Evolutionary conservation across 92 coral and sea anemone species (phyloP), one percentile per base, ranked within the genome.

Genomic region (Zoanthus solanderi): DNA sequence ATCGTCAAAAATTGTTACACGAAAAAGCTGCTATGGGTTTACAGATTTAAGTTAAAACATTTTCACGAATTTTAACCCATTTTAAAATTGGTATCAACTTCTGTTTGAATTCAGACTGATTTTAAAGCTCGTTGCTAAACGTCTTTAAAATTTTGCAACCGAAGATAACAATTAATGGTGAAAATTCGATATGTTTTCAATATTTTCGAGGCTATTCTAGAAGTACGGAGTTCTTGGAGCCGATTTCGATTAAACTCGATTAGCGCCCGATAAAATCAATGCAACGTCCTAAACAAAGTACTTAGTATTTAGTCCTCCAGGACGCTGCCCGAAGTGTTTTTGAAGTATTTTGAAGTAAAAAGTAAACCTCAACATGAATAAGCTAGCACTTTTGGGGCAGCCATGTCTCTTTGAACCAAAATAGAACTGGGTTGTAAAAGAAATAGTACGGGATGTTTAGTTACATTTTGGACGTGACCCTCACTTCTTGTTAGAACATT

Each of bases 391-490:
- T 15, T 3, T 58, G 66, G 9, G 28, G 69, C 7, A 63, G 28
- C 32, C 0, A 18, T 15, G 18, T 60, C 16, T 17, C 31, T 4
- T 63, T 63, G 30, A 63, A 63, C 28, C 9, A 23, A 18, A 17
- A 63, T 6, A 6, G 28, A 63, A 17, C 69, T 63, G 2, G 69
- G 29, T n/a, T 7, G 69, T 63, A 3, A 16, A n/a, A 63, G 69
- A 16, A 23, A 63, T 17, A 10, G 23, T 14, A 31, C 45, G 5
- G 53, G 46, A 63, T 11, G 56, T 17, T 17, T 3, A 76, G n/a
- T 77, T 12, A 34, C 12, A 4, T 1, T 10, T 12, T 32, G 63
- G 23, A 77, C 82, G 68, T 77, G 82, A 77, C 82, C 82, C 30
- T 34, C 17, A 45, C 68, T 77, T 54, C 46, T 50, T 48, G 37